These are phyloP conservation scores for Phaedon cochleariae DNA, from an alignment of 2,888 invertebrate species.

Conservation along the genomic window DNA sequence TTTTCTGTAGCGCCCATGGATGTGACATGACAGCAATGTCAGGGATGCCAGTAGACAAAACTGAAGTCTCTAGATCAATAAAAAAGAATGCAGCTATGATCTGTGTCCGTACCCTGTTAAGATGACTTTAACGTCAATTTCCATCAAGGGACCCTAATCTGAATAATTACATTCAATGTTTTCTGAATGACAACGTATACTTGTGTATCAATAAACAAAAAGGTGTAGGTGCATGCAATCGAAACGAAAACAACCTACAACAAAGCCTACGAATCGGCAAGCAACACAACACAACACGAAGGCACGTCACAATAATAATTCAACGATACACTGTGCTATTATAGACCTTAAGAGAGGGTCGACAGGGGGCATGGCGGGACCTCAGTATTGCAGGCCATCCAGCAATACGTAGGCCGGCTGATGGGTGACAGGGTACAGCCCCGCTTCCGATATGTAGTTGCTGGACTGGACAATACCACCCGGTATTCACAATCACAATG, in stretches of 20 bases:
- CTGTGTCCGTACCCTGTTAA: no score
- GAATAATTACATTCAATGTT: no score
- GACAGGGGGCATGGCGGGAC: constrained; percentile 57
- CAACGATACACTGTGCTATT: constrained; percentile 39
- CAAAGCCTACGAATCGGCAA: constrained; percentile 4
- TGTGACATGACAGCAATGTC: no score
- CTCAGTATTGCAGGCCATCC: constrained; percentile 71
- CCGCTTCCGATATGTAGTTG: constrained; percentile 62
- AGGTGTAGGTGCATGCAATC: neutral
- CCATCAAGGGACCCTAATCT: no score
- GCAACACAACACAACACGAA: constrained; percentile 33
- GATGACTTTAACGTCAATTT: no score
- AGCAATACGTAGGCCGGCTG: constrained; percentile 66
- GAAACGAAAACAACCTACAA: neutral
- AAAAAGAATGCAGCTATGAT: no score
- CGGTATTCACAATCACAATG: constrained; percentile 30
- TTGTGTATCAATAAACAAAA: no score
- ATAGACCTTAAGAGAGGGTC: constrained; percentile 60
- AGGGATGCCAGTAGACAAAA: no score
- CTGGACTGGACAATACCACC: constrained; percentile 57
- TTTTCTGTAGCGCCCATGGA: no score
- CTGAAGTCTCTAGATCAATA: no score
- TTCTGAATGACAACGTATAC: no score
- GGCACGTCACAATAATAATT: constrained; percentile 33
- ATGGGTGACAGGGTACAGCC: constrained; percentile 66